Evolutionary conservation across 1,140 invertebrate species (phyloP).

Genomic region (Neodiprion virginianus): DNA sequence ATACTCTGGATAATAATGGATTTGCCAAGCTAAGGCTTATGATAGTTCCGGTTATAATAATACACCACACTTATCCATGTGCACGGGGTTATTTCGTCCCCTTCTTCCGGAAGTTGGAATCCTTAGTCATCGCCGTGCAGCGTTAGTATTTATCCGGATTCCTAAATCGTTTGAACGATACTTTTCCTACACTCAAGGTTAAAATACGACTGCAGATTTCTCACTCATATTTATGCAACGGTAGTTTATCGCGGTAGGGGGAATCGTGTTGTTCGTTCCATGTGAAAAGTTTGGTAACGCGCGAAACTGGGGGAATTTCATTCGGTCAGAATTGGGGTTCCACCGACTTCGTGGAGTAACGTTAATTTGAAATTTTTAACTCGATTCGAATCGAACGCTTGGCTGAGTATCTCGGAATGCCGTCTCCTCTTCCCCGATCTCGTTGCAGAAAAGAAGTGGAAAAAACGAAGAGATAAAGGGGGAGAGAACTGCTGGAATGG

Average conservation of each 20-base stretch:
- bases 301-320: not conserved
- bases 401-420: not conserved
- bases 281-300: no score
- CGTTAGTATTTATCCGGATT: no score
- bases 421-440: not conserved
- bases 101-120: no score
- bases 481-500: not conserved
- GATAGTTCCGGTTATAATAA: not conserved
- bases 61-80: no score
- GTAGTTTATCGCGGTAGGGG: no score
- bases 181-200: no score
- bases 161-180: no score
- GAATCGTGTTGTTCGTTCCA: no score
- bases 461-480: not conserved
- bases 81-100: no score
- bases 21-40: slow-evolving; percentile 28
- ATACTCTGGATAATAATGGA: slow-evolving; percentile 47
- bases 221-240: no score
- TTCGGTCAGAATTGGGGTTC: not conserved
- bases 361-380: slow-evolving; percentile 2
- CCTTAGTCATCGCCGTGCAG: no score
- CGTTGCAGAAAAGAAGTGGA: not conserved
- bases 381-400: slow-evolving; percentile 4
- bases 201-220: no score
- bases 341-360: not conserved